These are phyloP conservation scores for Tupaia chinensis DNA, from an alignment of 2,113 vertebrate genomes.

Conservation along the genomic window DNA sequence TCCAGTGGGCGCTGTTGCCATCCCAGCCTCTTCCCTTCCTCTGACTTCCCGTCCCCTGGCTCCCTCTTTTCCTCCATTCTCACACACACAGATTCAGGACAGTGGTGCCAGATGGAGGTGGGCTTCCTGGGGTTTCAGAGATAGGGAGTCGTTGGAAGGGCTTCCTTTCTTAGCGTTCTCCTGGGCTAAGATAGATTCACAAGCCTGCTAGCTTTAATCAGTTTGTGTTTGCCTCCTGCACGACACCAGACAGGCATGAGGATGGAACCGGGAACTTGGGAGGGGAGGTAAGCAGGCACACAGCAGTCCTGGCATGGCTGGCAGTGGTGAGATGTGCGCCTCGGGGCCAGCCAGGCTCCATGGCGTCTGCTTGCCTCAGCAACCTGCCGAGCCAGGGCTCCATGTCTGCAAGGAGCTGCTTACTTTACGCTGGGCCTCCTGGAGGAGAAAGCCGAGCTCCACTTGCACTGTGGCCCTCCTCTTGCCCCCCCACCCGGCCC, in stretches of 20 bases:
- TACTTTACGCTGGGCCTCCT: background rate
- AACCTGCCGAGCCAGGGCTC: background rate
- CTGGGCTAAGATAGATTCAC: background rate
- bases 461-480: rapidly evolving
- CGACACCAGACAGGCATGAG: background rate
- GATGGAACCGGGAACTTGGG: background rate
- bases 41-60: background rate
- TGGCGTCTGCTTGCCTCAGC: background rate
- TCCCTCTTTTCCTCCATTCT: background rate
- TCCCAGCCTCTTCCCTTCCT: background rate
- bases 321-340: background rate
- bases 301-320: rapidly evolving
- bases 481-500: too few relatives aligned
- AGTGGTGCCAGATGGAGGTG: background rate
- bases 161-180: background rate
- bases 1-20: background rate
- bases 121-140: background rate
- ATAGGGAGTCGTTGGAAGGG: background rate
- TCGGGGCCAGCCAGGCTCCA: background rate
- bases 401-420: background rate
- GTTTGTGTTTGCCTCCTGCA: background rate
- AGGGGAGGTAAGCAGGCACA: background rate
- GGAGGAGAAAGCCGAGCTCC: background rate
- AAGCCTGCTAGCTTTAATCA: background rate
- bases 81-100: background rate